Evolutionary conservation across 2,113 vertebrate species (phyloP).

Genomic region (Microtus oregoni): DNA sequence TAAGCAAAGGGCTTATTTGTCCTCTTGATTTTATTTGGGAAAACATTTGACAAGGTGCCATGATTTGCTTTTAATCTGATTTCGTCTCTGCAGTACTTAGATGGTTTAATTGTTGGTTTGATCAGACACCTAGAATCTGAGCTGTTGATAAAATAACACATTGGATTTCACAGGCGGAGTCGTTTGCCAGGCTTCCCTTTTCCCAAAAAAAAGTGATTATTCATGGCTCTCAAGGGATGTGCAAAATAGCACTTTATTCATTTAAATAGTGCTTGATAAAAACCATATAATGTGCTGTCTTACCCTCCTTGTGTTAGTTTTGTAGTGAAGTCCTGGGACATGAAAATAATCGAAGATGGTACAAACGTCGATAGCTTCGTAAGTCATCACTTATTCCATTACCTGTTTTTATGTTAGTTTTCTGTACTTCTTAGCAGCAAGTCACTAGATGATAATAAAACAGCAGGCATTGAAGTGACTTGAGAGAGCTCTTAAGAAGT

Average conservation of each 20-base stretch:
- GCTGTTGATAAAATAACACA: constrained; percentile 65
- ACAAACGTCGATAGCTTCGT: constrained; percentile 72
- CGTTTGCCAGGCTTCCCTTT: constrained; percentile 73
- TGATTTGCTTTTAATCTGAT: constrained; percentile 71
- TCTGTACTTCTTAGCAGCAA: constrained; percentile 56
- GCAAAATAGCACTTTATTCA: constrained; percentile 84
- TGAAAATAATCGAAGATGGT: constrained; percentile 76
- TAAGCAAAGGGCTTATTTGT: constrained; percentile 71
- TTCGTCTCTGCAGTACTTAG: constrained; percentile 54
- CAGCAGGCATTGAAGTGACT: constrained; percentile 2
- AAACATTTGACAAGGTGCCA: constrained; percentile 68
- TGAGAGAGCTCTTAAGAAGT: constrained; percentile 38
- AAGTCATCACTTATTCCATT: constrained; percentile 46
- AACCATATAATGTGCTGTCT: constrained; percentile 76
- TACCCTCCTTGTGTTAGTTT: constrained; percentile 66
- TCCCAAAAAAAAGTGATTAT: constrained; percentile 75
- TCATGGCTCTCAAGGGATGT: constrained; percentile 76
- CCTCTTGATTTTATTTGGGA: constrained; percentile 50
- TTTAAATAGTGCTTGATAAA: constrained; percentile 79
- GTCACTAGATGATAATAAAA: constrained; percentile 39
- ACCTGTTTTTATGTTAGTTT: constrained; percentile 17
- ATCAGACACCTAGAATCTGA: constrained; percentile 56
- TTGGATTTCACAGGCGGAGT: constrained; percentile 71
- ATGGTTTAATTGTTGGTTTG: constrained; percentile 71
- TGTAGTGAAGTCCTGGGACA: constrained; percentile 61